Evolutionary conservation across 2,113 vertebrate genomes (phyloP).

Genomic region (Mystacornis crossleyi): DNA sequence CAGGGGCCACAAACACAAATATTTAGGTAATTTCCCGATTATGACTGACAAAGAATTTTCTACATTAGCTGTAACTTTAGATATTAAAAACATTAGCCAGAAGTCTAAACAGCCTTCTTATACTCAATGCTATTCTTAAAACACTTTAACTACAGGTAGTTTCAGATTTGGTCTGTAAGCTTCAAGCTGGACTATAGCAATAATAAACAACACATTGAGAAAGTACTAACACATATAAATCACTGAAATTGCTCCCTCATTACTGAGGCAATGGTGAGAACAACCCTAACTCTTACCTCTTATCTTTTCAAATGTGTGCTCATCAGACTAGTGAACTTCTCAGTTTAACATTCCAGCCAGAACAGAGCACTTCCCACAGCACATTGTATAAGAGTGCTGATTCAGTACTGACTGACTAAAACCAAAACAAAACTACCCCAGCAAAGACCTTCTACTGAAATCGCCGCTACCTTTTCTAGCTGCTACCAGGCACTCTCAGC

Average conservation of each 20-base stretch:
- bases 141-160: neutral
- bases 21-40: neutral
- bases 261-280: neutral
- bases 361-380: conserved; percentile 35
- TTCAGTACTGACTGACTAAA: conserved; percentile 44
- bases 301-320: neutral
- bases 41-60: neutral
- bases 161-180: neutral
- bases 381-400: conserved; percentile 52
- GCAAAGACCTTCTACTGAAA: conserved; percentile 38
- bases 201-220: neutral
- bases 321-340: neutral
- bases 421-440: conserved; percentile 24
- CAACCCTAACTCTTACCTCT: neutral
- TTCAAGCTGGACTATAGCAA: neutral
- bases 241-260: neutral
- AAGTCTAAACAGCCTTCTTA: neutral
- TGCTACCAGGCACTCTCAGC: neutral
- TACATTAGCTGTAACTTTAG: neutral
- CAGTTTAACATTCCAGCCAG: conserved; percentile 36
- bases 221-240: neutral
- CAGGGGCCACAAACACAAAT: neutral
- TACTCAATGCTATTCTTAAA: neutral
- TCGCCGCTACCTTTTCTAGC: neutral
- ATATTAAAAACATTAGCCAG: neutral